Base-by-base conservation (phyloP, 2,797 vertebrate genomes). In the Alosa sapidissima region DNA sequence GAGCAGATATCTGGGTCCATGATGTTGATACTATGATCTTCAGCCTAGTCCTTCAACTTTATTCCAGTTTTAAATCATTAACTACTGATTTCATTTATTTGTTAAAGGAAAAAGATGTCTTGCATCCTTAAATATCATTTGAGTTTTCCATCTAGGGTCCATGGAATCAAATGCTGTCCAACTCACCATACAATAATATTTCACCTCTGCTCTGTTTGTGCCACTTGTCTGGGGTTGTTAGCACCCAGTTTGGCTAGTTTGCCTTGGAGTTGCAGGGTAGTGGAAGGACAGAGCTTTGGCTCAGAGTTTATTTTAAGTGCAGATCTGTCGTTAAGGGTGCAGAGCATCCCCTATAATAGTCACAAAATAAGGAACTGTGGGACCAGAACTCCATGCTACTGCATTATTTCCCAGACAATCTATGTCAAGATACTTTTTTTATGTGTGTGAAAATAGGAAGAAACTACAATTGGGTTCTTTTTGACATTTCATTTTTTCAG, bases 161-260 rank as follows among this genome's bases (percentile, higher is more conserved):
- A 41, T 41, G 41, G 41, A 41, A 78, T 45, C 16, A 78, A 78
- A 45, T 78, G 16, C 41, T 47, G 41, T 21, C 4, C 7, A 47
- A 14, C 41, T 78, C 72, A 78, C 41, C 16, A 36, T 47, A 21
- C 41, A 41, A 41, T 41, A 41, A 41, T 41, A 41, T 41, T 41
- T 41, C 2, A 41, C 4, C 41, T 41, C 41, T 41, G 41, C 41
- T 41, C 41, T 41, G 41, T 4, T 4, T 41, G 41, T 41, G 41
- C 41, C 41, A 41, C 41, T 41, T 41, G 41, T 41, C 60, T 65
- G n/a, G 24, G 24, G 60, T n/a, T 65, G 60, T 65, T 65, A 28
- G 60, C 60, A 65, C 60, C n/a, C 60, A 28, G n/a, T 65, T 28
- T 65, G n/a, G 68, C 33, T 41, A 75, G 36, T 75, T 75, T 75